These are phyloP conservation scores for Procambarus virginalis DNA, from an alignment of 1,140 invertebrate species.

Conservation along the genomic window DNA sequence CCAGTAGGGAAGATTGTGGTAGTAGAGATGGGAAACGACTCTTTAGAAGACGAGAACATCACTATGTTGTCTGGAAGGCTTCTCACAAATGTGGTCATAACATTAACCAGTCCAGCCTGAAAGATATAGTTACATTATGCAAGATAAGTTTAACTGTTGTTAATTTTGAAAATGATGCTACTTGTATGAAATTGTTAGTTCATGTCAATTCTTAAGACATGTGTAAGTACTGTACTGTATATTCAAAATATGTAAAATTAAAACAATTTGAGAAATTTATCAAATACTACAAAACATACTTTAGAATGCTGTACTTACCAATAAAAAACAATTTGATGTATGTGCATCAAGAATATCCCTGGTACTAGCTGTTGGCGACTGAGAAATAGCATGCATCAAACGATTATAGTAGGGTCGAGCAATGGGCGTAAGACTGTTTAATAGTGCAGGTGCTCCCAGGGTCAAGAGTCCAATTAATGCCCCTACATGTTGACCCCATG, in stretches of 20 bases:
- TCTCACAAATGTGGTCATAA: conserved; percentile 58
- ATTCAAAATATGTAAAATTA: no score
- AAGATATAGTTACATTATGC: background rate
- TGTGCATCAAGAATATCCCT: conserved; percentile 57
- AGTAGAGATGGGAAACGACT: background rate
- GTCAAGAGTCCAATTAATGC: conserved; percentile 67
- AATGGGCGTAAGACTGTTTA: conserved; percentile 56
- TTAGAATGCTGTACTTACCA: conserved; percentile 26
- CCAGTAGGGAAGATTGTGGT: background rate
- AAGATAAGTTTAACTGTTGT: no score
- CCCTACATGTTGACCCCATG: conserved; percentile 68
- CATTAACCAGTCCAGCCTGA: conserved; percentile 66
- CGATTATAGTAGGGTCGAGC: conserved; percentile 52
- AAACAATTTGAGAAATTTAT: no score
- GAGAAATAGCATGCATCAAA: conserved; percentile 49
- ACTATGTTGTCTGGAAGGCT: conserved; percentile 56
- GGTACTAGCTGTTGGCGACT: conserved; percentile 31
- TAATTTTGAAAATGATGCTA: no score
- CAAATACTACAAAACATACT: background rate
- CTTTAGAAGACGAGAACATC: conserved; percentile 39
- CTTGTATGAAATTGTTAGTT: no score
- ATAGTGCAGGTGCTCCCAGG: conserved; percentile 41
- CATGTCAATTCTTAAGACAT: no score
- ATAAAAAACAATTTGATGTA: conserved; percentile 42
- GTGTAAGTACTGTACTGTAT: no score